Percentiles rank a stretch among this genome's conserved stretches.
Evolutionary conservation across 2,113 vertebrate genomes (phyloP).

Genomic region (Cyanoderma ruficeps): DNA sequence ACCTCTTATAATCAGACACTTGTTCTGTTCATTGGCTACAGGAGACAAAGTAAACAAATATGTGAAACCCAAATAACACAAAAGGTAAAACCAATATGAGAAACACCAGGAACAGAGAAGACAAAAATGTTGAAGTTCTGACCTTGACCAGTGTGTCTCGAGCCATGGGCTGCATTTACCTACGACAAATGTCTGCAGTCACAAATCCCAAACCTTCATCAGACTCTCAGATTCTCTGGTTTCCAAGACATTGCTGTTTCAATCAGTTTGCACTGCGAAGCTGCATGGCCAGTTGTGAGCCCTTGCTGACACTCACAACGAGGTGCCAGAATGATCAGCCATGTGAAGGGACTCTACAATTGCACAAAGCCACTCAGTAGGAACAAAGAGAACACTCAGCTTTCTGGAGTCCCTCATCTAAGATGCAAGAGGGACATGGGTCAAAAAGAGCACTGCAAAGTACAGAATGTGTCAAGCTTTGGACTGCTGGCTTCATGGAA

Average conservation of each 20-base stretch:
- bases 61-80: background rate
- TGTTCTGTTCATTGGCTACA: background rate
- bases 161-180: background rate
- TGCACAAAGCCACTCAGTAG: background rate
- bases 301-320: background rate
- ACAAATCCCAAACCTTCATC: background rate
- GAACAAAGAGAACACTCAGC: background rate
- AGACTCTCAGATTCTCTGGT: background rate
- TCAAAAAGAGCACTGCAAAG: background rate
- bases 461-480: background rate
- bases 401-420: background rate
- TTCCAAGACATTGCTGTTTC: background rate
- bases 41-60: background rate
- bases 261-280: background rate
- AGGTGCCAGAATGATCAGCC: background rate
- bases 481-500: background rate
- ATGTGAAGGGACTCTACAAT: background rate
- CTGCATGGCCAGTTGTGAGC: background rate
- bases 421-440: background rate
- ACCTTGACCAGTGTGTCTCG: background rate
- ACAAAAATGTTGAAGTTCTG: background rate
- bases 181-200: background rate
- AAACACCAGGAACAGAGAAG: background rate
- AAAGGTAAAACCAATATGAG: background rate
- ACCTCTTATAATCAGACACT: background rate